A percentile compares a stretch with the other conserved stretches of the same genome.
These are phyloP conservation scores for rat (Rattus norvegicus) DNA, from an alignment of 2,113 vertebrate species.

Conservation along the genomic window GRCr8 NC_086033.1:64680501-64681000, in stretches of 20 bases:
- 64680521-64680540: background rate
- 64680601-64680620: background rate
- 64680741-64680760: background rate
- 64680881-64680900: background rate
- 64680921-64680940: background rate
- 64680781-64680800: too few species aligned
- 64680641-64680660: too few species aligned
- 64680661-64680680: background rate
- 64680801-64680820: background rate
- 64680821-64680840: too few species aligned
- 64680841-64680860: background rate
- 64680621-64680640: too few species aligned
- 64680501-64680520: background rate
- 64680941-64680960: too few species aligned
- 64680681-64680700: too few species aligned
- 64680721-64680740: background rate
- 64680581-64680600: background rate
- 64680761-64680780: background rate
- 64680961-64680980: too few species aligned
- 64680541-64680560: background rate
- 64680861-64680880: background rate
- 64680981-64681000: too few species aligned
- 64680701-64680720: background rate
- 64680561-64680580: background rate
- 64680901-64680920: background rate